These are phyloP conservation scores for Chaetorhynchus papuensis DNA, from an alignment of 2,113 vertebrate genomes.

Conservation along the genomic window DNA sequence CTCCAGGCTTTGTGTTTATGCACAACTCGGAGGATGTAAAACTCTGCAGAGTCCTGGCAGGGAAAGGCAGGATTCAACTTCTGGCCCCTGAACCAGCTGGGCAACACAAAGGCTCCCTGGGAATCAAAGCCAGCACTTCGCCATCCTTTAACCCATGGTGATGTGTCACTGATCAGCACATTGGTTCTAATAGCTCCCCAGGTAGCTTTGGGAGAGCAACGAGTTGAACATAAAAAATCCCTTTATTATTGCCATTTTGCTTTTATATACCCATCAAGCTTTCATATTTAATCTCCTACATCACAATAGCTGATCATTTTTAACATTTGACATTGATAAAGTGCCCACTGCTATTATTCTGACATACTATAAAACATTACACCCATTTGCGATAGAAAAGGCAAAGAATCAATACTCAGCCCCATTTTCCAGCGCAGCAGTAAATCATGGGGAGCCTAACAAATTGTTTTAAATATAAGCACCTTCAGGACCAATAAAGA, in stretches of 20 bases:
- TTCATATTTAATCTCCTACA: slow-evolving; percentile 84
- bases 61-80: background rate
- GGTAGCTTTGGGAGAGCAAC: slow-evolving; percentile 69
- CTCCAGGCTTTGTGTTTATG: rapidly evolving
- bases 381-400: slow-evolving; percentile 81
- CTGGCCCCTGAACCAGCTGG: background rate
- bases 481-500: slow-evolving; percentile 76
- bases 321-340: slow-evolving; percentile 87
- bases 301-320: slow-evolving; percentile 83
- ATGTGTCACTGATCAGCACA: slow-evolving; percentile 53
- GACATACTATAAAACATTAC: slow-evolving; percentile 85
- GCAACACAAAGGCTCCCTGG: background rate
- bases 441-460: slow-evolving; percentile 79
- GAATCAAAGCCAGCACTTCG: background rate
- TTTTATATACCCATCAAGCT: slow-evolving; percentile 84
- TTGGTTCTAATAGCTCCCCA: slow-evolving; percentile 66
- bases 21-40: rapidly evolving
- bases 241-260: slow-evolving; percentile 80
- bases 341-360: slow-evolving; percentile 81
- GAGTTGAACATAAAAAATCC: slow-evolving; percentile 77
- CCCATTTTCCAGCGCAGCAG: slow-evolving; percentile 73
- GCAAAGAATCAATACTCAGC: slow-evolving; percentile 82
- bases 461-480: slow-evolving; percentile 81
- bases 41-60: background rate
- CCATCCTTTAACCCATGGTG: slow-evolving; percentile 49